phyloP scores from a whole-genome alignment of 2,113 vertebrate genomes.

The Chrysochloris asiatica region DNA sequence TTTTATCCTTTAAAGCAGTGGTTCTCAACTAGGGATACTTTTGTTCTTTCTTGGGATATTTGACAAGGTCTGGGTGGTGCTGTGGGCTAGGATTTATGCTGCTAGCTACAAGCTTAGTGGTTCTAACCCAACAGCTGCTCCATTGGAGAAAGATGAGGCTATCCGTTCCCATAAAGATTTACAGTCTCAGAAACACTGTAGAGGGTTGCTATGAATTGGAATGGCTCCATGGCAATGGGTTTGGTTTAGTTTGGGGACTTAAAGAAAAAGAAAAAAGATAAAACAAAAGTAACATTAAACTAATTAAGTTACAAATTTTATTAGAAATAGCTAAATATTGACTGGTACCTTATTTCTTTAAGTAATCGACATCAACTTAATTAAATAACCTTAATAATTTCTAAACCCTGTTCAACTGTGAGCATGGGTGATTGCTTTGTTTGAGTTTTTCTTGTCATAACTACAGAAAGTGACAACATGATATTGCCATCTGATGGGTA shows the following conservation, averaged over 20 bases:
- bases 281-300: conserved; percentile 16
- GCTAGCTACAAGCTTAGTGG: too few relatives aligned
- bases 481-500: background rate
- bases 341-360: background rate
- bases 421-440: conserved; percentile 8
- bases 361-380: background rate
- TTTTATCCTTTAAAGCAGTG: background rate
- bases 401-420: background rate
- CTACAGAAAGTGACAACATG: background rate
- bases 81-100: too few relatives aligned
- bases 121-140: too few relatives aligned
- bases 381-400: conserved; percentile 12
- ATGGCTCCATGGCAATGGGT: too few relatives aligned
- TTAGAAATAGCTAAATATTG: background rate
- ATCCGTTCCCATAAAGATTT: too few relatives aligned
- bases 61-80: background rate
- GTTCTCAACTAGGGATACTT: background rate
- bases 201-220: too few relatives aligned
- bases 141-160: too few relatives aligned
- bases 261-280: background rate
- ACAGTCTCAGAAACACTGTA: too few relatives aligned
- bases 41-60: background rate
- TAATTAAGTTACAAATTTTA: background rate
- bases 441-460: background rate
- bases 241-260: too few relatives aligned